Evolutionary conservation across 2,113 vertebrate genomes (phyloP).

Genomic region (Meleagris gallopavo): DNA sequence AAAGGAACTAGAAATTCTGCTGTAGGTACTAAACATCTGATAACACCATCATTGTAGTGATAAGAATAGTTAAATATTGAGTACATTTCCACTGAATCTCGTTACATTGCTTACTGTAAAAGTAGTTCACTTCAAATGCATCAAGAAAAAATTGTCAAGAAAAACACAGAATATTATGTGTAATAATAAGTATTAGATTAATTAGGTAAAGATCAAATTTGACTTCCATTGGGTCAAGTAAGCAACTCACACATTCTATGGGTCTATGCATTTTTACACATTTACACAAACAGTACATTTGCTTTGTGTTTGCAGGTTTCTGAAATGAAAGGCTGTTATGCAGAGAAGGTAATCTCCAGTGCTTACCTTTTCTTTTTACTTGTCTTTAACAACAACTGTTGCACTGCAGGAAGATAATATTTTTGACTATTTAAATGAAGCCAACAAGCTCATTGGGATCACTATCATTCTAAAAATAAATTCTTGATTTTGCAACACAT

Average conservation of each 20-base stretch:
- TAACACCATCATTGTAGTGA: neutral
- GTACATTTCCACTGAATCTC: neutral
- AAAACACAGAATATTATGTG: neutral
- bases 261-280: neutral
- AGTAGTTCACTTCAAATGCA: neutral
- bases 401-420: neutral
- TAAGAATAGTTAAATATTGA: neutral
- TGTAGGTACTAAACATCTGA: neutral
- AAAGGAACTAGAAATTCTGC: neutral
- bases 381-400: neutral
- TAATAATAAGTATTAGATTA: neutral
- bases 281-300: neutral
- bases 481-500: neutral
- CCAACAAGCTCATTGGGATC: neutral
- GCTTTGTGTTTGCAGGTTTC: fast-evolving
- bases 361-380: neutral
- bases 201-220: neutral
- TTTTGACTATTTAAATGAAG: neutral
- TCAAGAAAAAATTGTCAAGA: neutral
- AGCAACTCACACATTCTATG: neutral
- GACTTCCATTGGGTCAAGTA: neutral
- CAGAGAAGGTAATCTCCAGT: neutral
- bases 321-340: neutral
- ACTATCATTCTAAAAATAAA: neutral
- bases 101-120: neutral